These are phyloP conservation scores for Synchiropus splendidus DNA, from an alignment of 2,113 vertebrate genomes.

Conservation along the genomic window DNA sequence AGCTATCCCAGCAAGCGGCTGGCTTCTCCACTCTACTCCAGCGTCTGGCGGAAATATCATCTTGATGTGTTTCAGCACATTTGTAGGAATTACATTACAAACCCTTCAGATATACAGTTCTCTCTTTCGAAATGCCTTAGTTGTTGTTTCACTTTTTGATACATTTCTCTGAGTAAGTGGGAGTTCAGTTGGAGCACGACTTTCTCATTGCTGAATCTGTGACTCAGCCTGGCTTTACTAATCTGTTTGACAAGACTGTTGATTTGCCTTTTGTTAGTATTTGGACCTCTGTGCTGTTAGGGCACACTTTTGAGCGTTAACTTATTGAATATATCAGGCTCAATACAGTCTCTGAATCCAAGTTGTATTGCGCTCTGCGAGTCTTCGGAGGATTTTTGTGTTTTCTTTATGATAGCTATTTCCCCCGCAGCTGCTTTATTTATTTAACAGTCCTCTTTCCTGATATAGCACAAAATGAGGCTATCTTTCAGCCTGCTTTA, in stretches of 20 bases:
- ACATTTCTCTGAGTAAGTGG: not conserved
- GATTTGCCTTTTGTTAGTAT: conserved; percentile 42
- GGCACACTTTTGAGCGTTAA: conserved; percentile 57
- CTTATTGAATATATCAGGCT: conserved; percentile 59
- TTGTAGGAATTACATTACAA: conserved; percentile 30
- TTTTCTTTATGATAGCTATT: conserved; percentile 23
- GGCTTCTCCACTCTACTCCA: conserved; percentile 78
- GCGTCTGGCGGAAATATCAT: conserved; percentile 68
- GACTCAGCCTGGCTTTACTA: not conserved
- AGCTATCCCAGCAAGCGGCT: conserved; percentile 76
- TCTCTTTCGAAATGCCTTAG: conserved; percentile 59
- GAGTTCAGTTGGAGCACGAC: not conserved
- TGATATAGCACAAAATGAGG: conserved; percentile 39
- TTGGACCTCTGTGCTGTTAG: conserved; percentile 45
- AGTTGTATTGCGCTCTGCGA: conserved; percentile 36
- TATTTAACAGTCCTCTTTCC: conserved; percentile 35
- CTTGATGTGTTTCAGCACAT: conserved; percentile 35
- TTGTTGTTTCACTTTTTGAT: conserved; percentile 38
- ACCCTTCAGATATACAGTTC: conserved; percentile 12
- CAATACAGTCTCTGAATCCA: conserved; percentile 15
- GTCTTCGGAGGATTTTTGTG: too few relatives aligned
- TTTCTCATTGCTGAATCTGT: not conserved
- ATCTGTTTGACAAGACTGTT: conserved; percentile 24
- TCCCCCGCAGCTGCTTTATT: conserved; percentile 44
- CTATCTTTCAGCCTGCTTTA: conserved; percentile 28